Conservation (phyloP, 2,888 invertebrate species). For the Urechis unicinctus region DNA sequence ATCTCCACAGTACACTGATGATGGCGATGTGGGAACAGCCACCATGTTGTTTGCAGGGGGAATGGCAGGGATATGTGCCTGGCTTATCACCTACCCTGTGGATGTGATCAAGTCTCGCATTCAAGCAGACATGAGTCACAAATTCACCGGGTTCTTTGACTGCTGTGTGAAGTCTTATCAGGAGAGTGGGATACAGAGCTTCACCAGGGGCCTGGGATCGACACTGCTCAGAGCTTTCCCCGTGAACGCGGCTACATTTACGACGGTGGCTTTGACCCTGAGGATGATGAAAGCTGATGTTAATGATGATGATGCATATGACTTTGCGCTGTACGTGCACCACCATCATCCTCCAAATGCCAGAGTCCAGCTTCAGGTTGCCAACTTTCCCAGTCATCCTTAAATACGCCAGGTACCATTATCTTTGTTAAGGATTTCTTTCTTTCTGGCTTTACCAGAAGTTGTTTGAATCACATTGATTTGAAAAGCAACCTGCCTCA, state of each 20-base stretch:
- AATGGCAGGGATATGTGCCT: conserved; percentile 75
- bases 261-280: conserved; percentile 8
- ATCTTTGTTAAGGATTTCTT: too few species aligned
- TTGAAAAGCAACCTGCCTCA: too few species aligned
- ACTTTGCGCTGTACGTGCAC: not conserved
- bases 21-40: conserved; percentile 1
- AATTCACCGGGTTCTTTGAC: conserved; percentile 67
- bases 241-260: conserved; percentile 83
- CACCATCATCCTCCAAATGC: not conserved
- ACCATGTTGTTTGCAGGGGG: conserved; percentile 72
- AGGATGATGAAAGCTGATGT: not conserved
- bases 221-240: conserved; percentile 83
- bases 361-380: not conserved
- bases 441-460: too few species aligned
- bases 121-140: conserved; percentile 57
- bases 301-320: not conserved
- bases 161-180: conserved; percentile 66
- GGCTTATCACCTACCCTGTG: conserved; percentile 78
- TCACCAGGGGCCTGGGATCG: conserved; percentile 70
- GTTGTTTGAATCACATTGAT: too few species aligned
- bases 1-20: not conserved
- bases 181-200: conserved; percentile 65
- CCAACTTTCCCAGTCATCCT: not conserved
- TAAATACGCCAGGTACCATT: too few species aligned
- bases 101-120: conserved; percentile 85